Conservation (phyloP, 2,888 invertebrate species). For the Corythucha ciliata region DNA sequence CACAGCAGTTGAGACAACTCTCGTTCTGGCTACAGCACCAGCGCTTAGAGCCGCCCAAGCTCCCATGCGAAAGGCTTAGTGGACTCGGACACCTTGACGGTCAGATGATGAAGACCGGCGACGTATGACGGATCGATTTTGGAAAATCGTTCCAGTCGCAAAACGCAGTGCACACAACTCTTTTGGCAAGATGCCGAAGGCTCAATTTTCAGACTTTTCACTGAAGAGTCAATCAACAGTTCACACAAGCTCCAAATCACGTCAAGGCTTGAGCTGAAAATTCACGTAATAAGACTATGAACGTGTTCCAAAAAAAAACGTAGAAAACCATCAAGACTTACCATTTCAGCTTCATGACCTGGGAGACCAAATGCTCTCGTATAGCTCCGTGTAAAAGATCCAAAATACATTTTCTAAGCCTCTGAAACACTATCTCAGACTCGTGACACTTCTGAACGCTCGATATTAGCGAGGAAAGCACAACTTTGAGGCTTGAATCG, state of each 20-base stretch:
- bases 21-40: too few species aligned
- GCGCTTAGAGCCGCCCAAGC: neutral
- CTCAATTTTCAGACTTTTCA: slow-evolving; percentile 21
- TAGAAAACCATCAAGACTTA: neutral
- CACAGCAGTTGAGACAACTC: too few species aligned
- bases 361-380: slow-evolving; percentile 34
- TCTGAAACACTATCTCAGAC: neutral
- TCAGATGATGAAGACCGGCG: slow-evolving; percentile 35
- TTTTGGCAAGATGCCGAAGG: slow-evolving; percentile 14
- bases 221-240: slow-evolving; percentile 24
- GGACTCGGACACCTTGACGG: slow-evolving; percentile 31
- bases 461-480: slow-evolving; percentile 12
- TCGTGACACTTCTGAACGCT: slow-evolving; percentile 20
- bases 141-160: slow-evolving; percentile 25
- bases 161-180: too few species aligned
- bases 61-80: slow-evolving; percentile 2
- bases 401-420: slow-evolving; percentile 24
- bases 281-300: neutral
- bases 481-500: slow-evolving; percentile 19
- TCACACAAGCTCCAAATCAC: slow-evolving; percentile 24
- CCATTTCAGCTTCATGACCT: slow-evolving; percentile 25
- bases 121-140: slow-evolving; percentile 34
- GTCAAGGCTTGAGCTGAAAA: slow-evolving; percentile 19
- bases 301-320: neutral
- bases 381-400: slow-evolving; percentile 32